Evolutionary conservation across 2,797 vertebrate genomes (phyloP).

Genomic region (Catostomus latipinnis): DNA sequence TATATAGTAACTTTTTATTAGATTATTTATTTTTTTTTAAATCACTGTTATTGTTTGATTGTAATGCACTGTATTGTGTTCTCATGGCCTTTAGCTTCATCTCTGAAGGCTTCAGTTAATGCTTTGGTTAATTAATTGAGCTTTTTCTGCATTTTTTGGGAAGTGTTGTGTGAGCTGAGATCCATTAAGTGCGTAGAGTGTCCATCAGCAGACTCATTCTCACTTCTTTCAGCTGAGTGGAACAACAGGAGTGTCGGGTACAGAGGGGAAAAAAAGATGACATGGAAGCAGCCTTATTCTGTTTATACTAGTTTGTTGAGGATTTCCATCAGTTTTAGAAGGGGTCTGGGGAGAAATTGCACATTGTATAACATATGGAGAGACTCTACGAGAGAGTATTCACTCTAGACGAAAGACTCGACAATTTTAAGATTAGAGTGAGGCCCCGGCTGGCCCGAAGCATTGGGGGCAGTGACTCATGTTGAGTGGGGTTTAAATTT

Average conservation of each 20-base stretch:
- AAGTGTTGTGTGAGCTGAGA: slow-evolving; percentile 16
- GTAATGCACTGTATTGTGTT: background rate
- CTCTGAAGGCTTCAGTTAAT: background rate
- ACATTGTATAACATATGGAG: slow-evolving; percentile 16
- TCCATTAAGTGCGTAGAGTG: background rate
- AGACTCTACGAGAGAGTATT: background rate
- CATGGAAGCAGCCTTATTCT: background rate
- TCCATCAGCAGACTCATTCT: background rate
- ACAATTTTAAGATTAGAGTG: slow-evolving; percentile 21
- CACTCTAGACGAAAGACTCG: background rate
- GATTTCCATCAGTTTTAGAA: slow-evolving; percentile 2
- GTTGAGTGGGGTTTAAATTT: slow-evolving; percentile 71
- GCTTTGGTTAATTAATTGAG: background rate
- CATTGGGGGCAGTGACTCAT: slow-evolving; percentile 63
- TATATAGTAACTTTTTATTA: background rate
- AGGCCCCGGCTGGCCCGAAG: slow-evolving; percentile 32
- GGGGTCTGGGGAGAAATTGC: slow-evolving; percentile 15
- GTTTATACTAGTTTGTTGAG: background rate
- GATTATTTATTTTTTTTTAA: background rate
- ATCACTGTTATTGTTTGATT: background rate
- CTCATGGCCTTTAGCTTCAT: background rate
- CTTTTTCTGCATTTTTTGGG: slow-evolving; percentile 10
- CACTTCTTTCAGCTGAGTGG: background rate
- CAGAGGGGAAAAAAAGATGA: background rate
- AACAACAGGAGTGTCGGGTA: background rate